Conservation (phyloP, 2,797 vertebrate genomes). For the Perodicticus potto region DNA sequence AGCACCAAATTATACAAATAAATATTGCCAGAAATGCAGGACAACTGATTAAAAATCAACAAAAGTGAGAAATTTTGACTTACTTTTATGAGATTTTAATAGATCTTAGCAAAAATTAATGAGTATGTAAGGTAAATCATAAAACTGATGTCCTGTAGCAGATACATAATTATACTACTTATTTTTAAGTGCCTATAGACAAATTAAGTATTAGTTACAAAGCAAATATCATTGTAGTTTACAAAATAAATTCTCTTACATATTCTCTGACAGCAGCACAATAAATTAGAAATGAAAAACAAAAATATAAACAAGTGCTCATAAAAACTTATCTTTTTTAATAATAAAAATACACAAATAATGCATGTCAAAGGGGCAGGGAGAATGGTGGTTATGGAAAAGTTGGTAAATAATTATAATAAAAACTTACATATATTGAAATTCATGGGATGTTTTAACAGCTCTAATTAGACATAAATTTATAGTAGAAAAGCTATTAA, state of each 20-base stretch:
- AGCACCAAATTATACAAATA: not conserved
- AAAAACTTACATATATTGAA: not conserved
- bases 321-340: not conserved
- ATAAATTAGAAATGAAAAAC: not conserved
- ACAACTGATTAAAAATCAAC: not conserved
- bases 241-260: not conserved
- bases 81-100: not conserved
- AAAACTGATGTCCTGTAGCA: not conserved
- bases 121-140: not conserved
- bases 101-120: not conserved
- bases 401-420: conserved; percentile 14
- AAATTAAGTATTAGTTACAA: not conserved
- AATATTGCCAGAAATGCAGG: not conserved
- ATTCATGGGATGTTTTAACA: not conserved
- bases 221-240: not conserved
- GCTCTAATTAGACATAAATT: not conserved
- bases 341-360: not conserved
- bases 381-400: not conserved
- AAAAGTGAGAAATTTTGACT: not conserved
- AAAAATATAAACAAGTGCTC: not conserved
- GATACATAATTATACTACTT: not conserved
- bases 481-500: not conserved
- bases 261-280: not conserved
- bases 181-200: not conserved
- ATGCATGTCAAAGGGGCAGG: not conserved